These are phyloP conservation scores for Poeciliopsis turrubarensis DNA, from an alignment of 2,113 vertebrate species.

Conservation along the genomic window DNA sequence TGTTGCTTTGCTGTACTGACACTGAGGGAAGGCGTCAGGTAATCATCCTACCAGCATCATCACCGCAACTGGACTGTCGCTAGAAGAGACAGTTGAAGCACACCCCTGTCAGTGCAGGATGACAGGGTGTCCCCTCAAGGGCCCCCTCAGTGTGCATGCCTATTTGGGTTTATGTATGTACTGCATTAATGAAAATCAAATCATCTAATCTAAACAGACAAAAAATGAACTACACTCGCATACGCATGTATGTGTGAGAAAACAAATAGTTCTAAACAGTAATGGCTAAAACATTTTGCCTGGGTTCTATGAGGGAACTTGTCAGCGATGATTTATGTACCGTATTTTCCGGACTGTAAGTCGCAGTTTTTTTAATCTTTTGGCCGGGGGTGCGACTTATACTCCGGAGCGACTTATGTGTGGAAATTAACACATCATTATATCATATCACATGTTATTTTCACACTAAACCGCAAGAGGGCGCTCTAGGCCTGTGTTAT, in stretches of 20 bases:
- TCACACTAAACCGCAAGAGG: too few species aligned
- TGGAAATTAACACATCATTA: too few species aligned
- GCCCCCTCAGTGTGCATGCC: slow-evolving; percentile 2
- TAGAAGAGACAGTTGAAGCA: slow-evolving; percentile 67
- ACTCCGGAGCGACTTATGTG: too few species aligned
- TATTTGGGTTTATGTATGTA: slow-evolving; percentile 21
- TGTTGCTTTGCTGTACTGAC: slow-evolving; percentile 52
- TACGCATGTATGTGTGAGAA: neutral
- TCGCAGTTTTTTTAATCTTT: too few species aligned
- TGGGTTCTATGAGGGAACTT: too few species aligned
- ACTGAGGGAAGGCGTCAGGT: slow-evolving; percentile 68
- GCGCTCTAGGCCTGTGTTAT: too few species aligned
- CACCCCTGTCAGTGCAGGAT: slow-evolving; percentile 54
- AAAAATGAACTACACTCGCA: slow-evolving; percentile 21
- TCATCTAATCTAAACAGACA: slow-evolving; percentile 28
- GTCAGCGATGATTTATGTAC: too few species aligned
- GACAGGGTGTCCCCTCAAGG: slow-evolving; percentile 67
- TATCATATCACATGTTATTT: too few species aligned
- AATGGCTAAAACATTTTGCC: neutral
- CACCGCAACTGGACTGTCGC: slow-evolving; percentile 72
- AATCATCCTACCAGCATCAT: slow-evolving; percentile 66
- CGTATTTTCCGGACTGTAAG: too few species aligned
- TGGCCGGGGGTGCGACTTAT: too few species aligned
- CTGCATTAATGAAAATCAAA: slow-evolving; percentile 32
- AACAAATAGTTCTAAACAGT: slow-evolving; percentile 19